Evolutionary conservation across 2,113 vertebrate species (phyloP).

Genomic region (Barnardius zonarius): DNA sequence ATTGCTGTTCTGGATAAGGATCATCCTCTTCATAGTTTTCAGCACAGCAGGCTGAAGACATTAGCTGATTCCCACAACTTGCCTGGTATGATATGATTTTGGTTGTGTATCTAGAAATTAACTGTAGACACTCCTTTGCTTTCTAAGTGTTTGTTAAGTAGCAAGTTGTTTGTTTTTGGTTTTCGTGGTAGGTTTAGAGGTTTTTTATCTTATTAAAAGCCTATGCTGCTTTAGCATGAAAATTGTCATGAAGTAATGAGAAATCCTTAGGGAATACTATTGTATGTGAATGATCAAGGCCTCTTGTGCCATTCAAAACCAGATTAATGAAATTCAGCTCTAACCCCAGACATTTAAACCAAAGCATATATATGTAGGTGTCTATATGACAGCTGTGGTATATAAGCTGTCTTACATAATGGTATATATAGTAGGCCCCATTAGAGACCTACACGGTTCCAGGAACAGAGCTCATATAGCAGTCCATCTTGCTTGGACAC

Average conservation of each 20-base stretch:
- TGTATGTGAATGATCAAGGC: not conserved
- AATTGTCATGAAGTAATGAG: not conserved
- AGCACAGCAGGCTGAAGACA: not conserved
- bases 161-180: not conserved
- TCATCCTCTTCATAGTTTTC: not conserved
- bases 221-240: rapidly evolving
- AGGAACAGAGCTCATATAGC: not conserved
- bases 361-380: not conserved
- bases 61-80: not conserved
- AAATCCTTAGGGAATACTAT: not conserved
- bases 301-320: not conserved
- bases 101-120: not conserved
- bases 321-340: not conserved
- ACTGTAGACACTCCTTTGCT: not conserved
- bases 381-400: too few relatives aligned
- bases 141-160: not conserved
- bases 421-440: not conserved
- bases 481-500: not conserved
- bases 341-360: not conserved
- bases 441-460: not conserved
- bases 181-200: not conserved
- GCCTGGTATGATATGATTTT: not conserved
- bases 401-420: not conserved
- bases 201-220: not conserved
- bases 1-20: not conserved